Evolutionary conservation across 2,113 vertebrate species (phyloP), one percentile per base, ranked within the genome.

Genomic region (Callaeas wilsoni): DNA sequence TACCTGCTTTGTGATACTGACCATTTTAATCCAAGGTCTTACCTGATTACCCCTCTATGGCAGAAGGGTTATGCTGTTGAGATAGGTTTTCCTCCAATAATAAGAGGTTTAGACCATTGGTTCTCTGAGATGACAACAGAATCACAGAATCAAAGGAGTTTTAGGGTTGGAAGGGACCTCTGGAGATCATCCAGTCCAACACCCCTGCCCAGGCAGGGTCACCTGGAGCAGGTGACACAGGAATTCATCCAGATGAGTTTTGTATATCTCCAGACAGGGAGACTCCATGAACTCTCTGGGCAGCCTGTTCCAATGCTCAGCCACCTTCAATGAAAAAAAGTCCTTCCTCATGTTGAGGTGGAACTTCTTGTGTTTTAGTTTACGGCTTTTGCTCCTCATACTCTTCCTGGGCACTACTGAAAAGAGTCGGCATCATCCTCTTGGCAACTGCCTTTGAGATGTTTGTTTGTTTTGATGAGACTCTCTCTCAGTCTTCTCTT

Each of bases 401-500:
- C 23, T 57, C 8, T 23, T 6, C 1, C 27, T 29, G 26, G 41
- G 12, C 9, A 42, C 7, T 6, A n/a, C 25, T 30, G 49, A 20
- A 63, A 41, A 71, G 5, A 22, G 30, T 21, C 41, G 26, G 20
- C 10, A 64, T 16, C 57, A 41, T 12, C 7, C 11, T 64, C 50
- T 27, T 56, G 25, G 22, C 6, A 64, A 3, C 3, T 0, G 0
- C 10, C 8, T 49, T 37, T 13, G 26, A 57, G 35, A 16, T 27
- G 33, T 32, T 63, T 71, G 8, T 49, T 21, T 15, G 7, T 60
- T 30, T 32, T 80, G 9, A 55, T 41, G 26, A 63, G 11, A 41
- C n/a, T 16, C 6, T 33, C 22, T 69, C n/a, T 17, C 23, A 44
- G 25, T 47, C 10, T 63, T 33, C 41, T 41, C 22, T 47, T 60